Evolutionary conservation across 2,797 vertebrate genomes (phyloP).

Genomic region (Falco biarmicus): DNA sequence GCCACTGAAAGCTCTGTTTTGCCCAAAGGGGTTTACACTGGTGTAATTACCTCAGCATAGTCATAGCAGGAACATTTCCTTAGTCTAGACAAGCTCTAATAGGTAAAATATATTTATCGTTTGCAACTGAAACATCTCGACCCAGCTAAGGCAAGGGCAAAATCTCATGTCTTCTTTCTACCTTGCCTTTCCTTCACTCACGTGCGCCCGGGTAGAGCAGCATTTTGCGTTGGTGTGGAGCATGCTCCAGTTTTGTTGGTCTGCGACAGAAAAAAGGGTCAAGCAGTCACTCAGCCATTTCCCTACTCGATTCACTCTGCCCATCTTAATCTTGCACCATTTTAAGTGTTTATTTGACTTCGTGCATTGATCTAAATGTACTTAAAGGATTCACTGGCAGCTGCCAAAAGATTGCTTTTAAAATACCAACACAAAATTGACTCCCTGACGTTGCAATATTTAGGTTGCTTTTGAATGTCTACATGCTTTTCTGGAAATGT

Average conservation of each 20-base stretch:
- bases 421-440: background rate
- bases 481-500: background rate
- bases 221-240: background rate
- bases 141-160: background rate
- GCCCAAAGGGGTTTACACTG: constrained; percentile 60
- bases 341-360: constrained; percentile 26
- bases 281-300: background rate
- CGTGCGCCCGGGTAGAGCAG: background rate
- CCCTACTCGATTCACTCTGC: background rate
- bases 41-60: constrained; percentile 55
- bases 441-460: background rate
- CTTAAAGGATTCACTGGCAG: background rate
- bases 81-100: constrained; percentile 69
- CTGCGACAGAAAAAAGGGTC: background rate
- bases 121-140: constrained; percentile 16
- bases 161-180: accelerated
- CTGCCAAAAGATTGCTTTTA: background rate
- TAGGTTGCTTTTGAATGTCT: background rate
- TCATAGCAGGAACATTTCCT: constrained; percentile 65
- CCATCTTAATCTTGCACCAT: background rate
- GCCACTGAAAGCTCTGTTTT: constrained; percentile 69
- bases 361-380: background rate
- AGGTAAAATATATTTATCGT: constrained; percentile 56
- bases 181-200: accelerated
- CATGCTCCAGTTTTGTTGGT: background rate